These are phyloP conservation scores for Norana najaformis DNA, from an alignment of 2,888 invertebrate species.

Conservation along the genomic window DNA sequence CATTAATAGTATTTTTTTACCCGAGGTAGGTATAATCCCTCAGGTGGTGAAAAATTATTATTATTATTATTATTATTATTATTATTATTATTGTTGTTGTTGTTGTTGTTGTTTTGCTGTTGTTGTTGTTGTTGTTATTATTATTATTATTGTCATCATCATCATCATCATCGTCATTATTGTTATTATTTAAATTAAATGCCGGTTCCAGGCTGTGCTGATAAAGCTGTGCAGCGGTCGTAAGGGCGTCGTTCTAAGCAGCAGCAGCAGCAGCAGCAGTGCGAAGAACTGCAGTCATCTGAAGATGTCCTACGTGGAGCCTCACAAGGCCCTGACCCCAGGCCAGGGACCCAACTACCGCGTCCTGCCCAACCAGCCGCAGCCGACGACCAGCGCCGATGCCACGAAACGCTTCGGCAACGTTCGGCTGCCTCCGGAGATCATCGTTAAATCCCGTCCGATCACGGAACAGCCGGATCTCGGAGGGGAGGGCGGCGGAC, in stretches of 20 bases:
- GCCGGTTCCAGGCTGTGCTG: not conserved
- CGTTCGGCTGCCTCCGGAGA: conserved; percentile 25
- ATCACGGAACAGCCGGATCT: not conserved
- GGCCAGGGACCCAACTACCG: conserved; percentile 4
- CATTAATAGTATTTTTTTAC: too few species aligned
- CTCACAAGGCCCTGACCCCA: conserved; percentile 9
- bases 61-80: too few species aligned
- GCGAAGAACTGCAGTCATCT: not conserved
- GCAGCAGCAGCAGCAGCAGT: not conserved
- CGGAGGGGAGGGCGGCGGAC: not conserved
- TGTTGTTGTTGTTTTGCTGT: too few species aligned
- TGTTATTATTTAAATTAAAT: too few species aligned
- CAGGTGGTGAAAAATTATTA: too few species aligned
- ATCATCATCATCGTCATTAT: too few species aligned
- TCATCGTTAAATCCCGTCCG: conserved; percentile 14
- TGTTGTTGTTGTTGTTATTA: too few species aligned
- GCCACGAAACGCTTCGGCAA: not conserved
- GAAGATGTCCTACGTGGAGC: conserved; percentile 22
- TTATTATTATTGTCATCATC: too few species aligned
- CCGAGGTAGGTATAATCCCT: too few species aligned
- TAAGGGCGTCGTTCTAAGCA: not conserved
- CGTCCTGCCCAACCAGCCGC: conserved; percentile 20
- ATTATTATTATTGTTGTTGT: too few species aligned
- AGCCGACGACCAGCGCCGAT: not conserved
- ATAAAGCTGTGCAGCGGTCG: conserved; percentile 17